Evolutionary conservation across 2,888 invertebrate species (phyloP).

Genomic region (Formica aserva): DNA sequence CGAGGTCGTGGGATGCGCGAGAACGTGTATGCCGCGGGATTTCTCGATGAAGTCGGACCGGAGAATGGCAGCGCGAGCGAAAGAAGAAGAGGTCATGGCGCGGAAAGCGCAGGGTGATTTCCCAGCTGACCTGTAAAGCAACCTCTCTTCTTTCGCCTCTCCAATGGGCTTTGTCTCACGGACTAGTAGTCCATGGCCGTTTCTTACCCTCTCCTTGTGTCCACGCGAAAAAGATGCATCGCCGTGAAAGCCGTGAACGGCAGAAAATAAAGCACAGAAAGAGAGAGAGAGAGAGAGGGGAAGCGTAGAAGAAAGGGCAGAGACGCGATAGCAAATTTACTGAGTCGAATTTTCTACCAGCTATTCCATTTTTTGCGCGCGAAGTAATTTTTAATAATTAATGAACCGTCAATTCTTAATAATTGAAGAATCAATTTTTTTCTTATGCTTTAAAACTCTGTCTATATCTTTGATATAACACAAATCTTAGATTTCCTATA

Average conservation of each 20-base stretch:
- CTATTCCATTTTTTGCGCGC: slow-evolving; percentile 10
- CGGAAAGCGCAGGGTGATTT: slow-evolving; percentile 87
- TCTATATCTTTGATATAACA: not conserved
- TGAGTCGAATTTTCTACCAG: slow-evolving; percentile 4
- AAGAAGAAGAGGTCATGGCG: slow-evolving; percentile 74
- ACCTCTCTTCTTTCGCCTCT: slow-evolving; percentile 59
- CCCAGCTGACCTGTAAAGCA: slow-evolving; percentile 87
- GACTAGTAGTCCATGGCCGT: slow-evolving; percentile 59
- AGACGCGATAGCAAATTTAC: slow-evolving; percentile 16
- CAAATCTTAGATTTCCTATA: not conserved
- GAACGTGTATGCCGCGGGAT: slow-evolving; percentile 56
- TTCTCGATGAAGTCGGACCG: slow-evolving; percentile 63
- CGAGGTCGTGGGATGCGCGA: slow-evolving; percentile 35
- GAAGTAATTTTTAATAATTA: slow-evolving; percentile 43
- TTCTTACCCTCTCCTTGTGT: slow-evolving; percentile 25
- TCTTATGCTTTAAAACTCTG: not conserved
- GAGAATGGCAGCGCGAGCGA: slow-evolving; percentile 60
- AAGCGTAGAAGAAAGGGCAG: too few relatives aligned
- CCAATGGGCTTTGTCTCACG: slow-evolving; percentile 77
- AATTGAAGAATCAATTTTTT: slow-evolving; percentile 1
- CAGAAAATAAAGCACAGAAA: not conserved
- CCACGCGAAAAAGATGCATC: slow-evolving; percentile 51
- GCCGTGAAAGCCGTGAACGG: slow-evolving; percentile 16
- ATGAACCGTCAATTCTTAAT: slow-evolving; percentile 9
- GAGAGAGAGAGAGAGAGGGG: not conserved